These are phyloP conservation scores for Arizona elegans DNA, from an alignment of 2,113 vertebrate genomes.

Conservation along the genomic window DNA sequence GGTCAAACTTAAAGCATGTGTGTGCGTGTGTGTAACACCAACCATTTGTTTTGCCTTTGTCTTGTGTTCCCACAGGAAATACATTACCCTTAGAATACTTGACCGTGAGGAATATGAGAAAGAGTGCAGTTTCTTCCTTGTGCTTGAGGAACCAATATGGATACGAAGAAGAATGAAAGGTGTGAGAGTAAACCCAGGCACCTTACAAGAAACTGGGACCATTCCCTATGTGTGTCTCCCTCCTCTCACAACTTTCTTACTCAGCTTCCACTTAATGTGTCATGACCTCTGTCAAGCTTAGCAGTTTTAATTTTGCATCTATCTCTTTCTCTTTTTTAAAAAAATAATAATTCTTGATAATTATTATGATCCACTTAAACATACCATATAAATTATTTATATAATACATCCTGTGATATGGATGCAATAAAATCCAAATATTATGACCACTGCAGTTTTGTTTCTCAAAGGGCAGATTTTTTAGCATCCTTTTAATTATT, in stretches of 20 bases:
- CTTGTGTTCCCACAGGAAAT: conserved; percentile 95
- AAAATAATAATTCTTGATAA: background rate
- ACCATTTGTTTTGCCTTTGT: conserved; percentile 87
- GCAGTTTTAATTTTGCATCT: conserved; percentile 62
- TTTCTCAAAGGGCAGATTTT: background rate
- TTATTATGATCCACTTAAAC: background rate
- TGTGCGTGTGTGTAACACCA: conserved; percentile 75
- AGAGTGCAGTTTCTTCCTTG: conserved; percentile 91
- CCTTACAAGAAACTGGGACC: conserved; percentile 71
- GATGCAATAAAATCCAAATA: background rate
- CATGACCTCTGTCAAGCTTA: conserved; percentile 67
- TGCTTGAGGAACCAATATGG: conserved; percentile 91
- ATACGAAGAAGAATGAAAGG: conserved; percentile 91
- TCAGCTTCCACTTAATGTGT: conserved; percentile 70
- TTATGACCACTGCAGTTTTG: background rate
- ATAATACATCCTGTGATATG: background rate
- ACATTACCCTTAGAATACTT: conserved; percentile 86
- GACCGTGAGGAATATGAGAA: conserved; percentile 95
- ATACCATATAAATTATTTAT: background rate
- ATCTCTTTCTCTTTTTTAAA: conserved; percentile 47
- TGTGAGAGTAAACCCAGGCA: conserved; percentile 86
- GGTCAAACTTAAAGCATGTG: conserved; percentile 67
- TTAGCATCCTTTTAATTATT: background rate
- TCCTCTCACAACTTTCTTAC: conserved; percentile 78
- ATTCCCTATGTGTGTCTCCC: conserved; percentile 74